These are phyloP conservation scores for Norana najaformis DNA, from an alignment of 2,888 invertebrate genomes.

Conservation along the genomic window DNA sequence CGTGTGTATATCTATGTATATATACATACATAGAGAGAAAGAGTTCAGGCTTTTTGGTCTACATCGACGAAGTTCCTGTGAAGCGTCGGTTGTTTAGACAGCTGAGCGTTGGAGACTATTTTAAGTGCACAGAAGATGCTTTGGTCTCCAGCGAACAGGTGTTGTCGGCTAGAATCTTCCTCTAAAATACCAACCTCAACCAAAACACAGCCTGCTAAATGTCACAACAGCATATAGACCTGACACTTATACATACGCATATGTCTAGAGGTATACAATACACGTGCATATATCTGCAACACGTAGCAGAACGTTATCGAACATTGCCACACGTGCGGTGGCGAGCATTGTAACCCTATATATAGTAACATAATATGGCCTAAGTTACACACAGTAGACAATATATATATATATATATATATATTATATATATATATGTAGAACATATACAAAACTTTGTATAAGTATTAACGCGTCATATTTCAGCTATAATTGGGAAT, in stretches of 20 bases:
- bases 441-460: background rate
- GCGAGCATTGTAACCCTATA: no score
- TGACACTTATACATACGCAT: background rate
- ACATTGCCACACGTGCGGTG: no score
- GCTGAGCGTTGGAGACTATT: background rate
- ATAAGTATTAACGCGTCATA: no score
- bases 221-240: background rate
- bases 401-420: no score
- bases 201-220: background rate
- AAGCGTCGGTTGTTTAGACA: background rate
- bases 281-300: no score
- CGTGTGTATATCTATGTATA: background rate
- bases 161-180: background rate
- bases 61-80: background rate
- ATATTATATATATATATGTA: background rate
- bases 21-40: no score
- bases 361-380: no score
- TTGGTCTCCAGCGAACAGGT: conserved; percentile 5
- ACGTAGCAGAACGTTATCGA: no score
- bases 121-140: background rate
- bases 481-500: no score
- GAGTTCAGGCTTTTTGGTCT: no score
- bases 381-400: no score
- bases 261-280: no score
- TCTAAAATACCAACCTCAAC: background rate